Evolutionary conservation across 35 echinoderm and acorn worm genomes (phyloP).

Genomic region (Ophiothrix spiculata): DNA sequence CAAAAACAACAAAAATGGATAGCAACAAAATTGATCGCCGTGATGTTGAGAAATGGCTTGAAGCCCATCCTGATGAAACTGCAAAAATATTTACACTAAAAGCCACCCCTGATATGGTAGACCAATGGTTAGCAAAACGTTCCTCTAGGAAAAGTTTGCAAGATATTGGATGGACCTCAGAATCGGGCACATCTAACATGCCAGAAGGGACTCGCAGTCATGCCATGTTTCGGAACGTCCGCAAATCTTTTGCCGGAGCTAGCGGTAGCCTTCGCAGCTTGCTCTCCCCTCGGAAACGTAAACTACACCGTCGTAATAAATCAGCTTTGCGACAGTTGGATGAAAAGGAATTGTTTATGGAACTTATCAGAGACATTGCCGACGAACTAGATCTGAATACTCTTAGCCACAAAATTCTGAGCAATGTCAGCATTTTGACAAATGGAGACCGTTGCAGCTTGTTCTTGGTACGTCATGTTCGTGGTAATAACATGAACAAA

Average conservation of each 20-base stretch:
- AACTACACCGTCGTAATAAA: constrained; percentile 76
- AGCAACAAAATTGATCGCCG: constrained; percentile 20
- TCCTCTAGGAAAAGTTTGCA: constrained; percentile 39
- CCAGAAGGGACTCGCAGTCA: background rate
- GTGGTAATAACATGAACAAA: constrained; percentile 1
- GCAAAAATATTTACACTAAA: constrained; percentile 66
- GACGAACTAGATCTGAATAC: constrained; percentile 97
- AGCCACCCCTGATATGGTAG: constrained; percentile 84
- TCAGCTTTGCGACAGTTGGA: constrained; percentile 83
- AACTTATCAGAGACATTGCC: constrained; percentile 97
- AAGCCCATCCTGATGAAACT: constrained; percentile 57
- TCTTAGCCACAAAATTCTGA: constrained; percentile 96
- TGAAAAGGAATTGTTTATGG: constrained; percentile 99
- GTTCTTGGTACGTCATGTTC: constrained; percentile 74
- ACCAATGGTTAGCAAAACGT: constrained; percentile 73
- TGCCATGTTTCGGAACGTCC: constrained; percentile 64
- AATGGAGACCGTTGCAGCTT: constrained; percentile 99
- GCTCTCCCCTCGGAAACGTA: constrained; percentile 72
- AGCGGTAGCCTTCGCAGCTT: constrained; percentile 77
- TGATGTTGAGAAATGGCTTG: constrained; percentile 82
- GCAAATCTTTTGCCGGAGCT: constrained; percentile 86
- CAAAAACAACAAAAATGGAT: constrained; percentile 22
- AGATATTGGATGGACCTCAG: constrained; percentile 19
- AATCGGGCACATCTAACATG: constrained; percentile 33
- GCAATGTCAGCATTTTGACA: constrained; percentile 98